phyloP scores from a whole-genome alignment of 1,140 invertebrate species.

The Mya arenaria region DNA sequence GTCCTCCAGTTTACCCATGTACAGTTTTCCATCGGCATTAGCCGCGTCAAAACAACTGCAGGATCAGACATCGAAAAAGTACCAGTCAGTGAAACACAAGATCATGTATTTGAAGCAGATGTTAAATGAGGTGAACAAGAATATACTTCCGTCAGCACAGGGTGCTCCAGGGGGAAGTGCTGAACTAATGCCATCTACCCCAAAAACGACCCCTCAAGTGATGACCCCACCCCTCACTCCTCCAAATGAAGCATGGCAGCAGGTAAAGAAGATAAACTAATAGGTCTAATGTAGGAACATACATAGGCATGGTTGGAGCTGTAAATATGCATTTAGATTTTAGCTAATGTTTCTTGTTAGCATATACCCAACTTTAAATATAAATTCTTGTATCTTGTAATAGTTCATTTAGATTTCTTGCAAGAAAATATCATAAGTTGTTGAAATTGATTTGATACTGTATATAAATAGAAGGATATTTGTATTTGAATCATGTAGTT shows the following conservation, averaged over 20 bases:
- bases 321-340: no score
- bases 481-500: no score
- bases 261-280: no score
- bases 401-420: no score
- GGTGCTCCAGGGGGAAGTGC: conserved; percentile 53
- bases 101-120: conserved; percentile 66
- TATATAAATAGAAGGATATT: no score
- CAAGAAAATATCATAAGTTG: no score
- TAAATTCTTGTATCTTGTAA: no score
- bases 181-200: conserved; percentile 71
- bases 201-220: conserved; percentile 76
- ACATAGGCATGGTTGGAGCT: conserved; percentile 10
- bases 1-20: conserved; percentile 55
- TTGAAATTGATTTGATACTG: no score
- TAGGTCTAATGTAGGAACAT: background rate
- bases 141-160: conserved; percentile 46
- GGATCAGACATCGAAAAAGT: conserved; percentile 59
- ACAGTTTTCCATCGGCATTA: conserved; percentile 56
- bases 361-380: no score
- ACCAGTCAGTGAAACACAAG: conserved; percentile 64
- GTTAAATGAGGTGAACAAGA: conserved; percentile 69
- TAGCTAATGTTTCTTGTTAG: no score
- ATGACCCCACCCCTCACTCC: conserved; percentile 77
- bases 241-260: conserved; percentile 72
- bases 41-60: conserved; percentile 61